Percentiles rank a stretch among this genome's conserved stretches.
phyloP scores from a whole-genome alignment of 2,797 vertebrate genomes.

The Poecilia wingei region DNA sequence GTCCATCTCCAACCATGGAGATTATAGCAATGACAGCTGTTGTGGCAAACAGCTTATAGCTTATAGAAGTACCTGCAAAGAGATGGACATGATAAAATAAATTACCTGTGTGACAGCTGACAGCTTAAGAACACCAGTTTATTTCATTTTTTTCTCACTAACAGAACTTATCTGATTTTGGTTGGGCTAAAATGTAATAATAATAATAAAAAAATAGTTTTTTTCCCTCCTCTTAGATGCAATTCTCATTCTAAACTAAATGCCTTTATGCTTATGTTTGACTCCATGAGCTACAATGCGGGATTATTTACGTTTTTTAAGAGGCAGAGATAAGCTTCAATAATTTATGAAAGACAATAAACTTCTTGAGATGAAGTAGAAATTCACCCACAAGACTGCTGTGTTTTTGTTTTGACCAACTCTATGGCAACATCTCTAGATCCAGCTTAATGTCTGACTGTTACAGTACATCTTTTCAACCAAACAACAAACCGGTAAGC shows the following conservation, averaged over 20 bases:
- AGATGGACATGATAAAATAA: conserved; percentile 83
- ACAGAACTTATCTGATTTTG: conserved; percentile 56
- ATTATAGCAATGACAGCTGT: conserved; percentile 80
- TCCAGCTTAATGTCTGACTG: background rate
- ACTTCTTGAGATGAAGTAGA: background rate
- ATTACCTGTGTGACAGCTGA: conserved; percentile 78
- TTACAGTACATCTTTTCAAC: background rate
- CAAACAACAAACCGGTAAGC: background rate
- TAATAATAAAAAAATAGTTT: conserved; percentile 32
- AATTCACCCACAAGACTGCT: background rate
- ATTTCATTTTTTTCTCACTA: conserved; percentile 47
- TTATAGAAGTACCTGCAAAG: conserved; percentile 76
- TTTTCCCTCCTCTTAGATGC: conserved; percentile 36
- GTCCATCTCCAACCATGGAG: conserved; percentile 70
- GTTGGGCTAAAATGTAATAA: conserved; percentile 25
- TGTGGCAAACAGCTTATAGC: conserved; percentile 77
- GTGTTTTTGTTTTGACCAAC: background rate
- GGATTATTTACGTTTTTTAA: background rate
- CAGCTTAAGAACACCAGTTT: conserved; percentile 72
- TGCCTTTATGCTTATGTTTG: background rate
- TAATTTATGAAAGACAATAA: background rate
- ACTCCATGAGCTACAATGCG: background rate
- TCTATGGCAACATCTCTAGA: background rate
- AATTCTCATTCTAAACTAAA: conserved; percentile 31
- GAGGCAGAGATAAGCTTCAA: background rate